Percentiles rank a stretch among this genome's conserved stretches.
phyloP scores from a whole-genome alignment of 1,140 invertebrate species.

The Arctopsyche grandis region DNA sequence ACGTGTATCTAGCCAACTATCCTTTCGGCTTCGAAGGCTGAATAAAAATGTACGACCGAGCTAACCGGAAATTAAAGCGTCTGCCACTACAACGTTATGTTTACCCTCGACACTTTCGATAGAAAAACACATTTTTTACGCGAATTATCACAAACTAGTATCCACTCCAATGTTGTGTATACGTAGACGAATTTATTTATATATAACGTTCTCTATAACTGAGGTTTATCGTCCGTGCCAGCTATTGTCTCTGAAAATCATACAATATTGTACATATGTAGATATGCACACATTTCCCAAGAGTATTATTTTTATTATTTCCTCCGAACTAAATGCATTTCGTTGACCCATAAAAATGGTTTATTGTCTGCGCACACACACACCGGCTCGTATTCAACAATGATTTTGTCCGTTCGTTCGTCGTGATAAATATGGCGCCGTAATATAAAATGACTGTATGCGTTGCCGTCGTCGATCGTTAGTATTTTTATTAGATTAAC shows the following conservation, averaged over 20 bases:
- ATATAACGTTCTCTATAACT: background rate
- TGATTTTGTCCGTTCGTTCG: background rate
- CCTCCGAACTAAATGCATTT: background rate
- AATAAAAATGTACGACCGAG: conserved; percentile 45
- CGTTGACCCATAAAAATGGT: conserved; percentile 19
- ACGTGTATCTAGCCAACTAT: background rate
- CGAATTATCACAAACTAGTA: conserved; percentile 17
- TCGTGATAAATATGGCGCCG: background rate
- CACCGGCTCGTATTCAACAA: background rate
- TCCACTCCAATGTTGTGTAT: background rate
- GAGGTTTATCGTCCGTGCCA: no score
- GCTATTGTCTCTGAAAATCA: no score
- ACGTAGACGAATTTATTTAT: background rate
- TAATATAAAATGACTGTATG: no score
- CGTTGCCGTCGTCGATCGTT: background rate
- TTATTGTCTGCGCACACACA: background rate
- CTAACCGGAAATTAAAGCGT: conserved; percentile 43
- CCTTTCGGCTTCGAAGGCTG: conserved; percentile 6
- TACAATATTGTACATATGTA: no score
- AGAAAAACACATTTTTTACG: conserved; percentile 37
- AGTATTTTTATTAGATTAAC: background rate
- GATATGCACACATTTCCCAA: no score
- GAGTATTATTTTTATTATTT: no score
- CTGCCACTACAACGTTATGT: conserved; percentile 24
- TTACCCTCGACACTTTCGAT: conserved; percentile 1